Percentiles rank a stretch among this genome's conserved stretches.
Evolutionary conservation across 2,113 vertebrate genomes (phyloP).

Genomic region (Halcyon malimbica): DNA sequence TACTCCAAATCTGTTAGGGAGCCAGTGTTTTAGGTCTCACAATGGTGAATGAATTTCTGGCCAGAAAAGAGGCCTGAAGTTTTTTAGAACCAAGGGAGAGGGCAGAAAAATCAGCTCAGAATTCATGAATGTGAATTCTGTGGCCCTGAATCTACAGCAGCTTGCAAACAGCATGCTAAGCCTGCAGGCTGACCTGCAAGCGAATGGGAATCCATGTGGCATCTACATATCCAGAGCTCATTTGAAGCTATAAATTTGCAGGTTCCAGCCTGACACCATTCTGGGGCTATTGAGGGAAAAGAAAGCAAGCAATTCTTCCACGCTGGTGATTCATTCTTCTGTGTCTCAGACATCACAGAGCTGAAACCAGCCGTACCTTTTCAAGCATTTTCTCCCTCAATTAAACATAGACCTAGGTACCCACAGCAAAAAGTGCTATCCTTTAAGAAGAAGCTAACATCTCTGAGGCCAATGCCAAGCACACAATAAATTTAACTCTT

Average conservation of each 20-base stretch:
- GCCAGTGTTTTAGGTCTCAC: background rate
- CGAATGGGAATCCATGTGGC: background rate
- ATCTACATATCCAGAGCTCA: background rate
- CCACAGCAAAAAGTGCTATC: background rate
- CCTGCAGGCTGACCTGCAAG: background rate
- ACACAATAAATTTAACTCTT: background rate
- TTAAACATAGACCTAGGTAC: conserved; percentile 10
- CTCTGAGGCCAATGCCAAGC: background rate
- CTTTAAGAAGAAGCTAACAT: background rate
- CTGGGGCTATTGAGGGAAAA: background rate
- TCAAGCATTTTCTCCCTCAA: conserved; percentile 18
- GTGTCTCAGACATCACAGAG: conserved; percentile 6
- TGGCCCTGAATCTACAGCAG: background rate
- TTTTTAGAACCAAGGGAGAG: background rate
- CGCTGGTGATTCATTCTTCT: conserved; percentile 8
- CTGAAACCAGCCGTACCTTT: background rate
- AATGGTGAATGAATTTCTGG: background rate
- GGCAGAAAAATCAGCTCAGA: background rate
- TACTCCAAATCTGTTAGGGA: background rate
- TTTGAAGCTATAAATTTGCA: conserved; percentile 1
- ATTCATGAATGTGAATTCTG: background rate
- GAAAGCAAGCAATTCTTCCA: background rate
- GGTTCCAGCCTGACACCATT: background rate
- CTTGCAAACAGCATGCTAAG: background rate
- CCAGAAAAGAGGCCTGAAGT: background rate